Conservation (phyloP, 2,888 invertebrate genomes). For the Tetragonisca angustula region DNA sequence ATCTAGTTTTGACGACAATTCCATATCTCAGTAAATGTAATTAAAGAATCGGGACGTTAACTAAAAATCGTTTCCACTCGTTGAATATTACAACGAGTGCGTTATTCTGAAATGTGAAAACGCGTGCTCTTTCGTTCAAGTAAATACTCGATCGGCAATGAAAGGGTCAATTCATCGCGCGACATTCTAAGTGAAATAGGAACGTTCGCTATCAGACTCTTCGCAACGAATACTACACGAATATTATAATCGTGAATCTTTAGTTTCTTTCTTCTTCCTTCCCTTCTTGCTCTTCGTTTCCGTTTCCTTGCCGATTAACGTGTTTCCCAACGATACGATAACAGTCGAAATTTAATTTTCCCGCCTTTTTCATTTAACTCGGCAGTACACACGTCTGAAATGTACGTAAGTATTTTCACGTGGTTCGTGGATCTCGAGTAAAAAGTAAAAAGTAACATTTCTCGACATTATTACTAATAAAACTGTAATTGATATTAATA, state of each 20-base stretch:
- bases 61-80: neutral
- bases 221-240: conserved; percentile 10
- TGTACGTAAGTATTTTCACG: no score
- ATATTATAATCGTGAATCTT: conserved; percentile 5
- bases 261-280: conserved; percentile 17
- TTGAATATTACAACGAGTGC: neutral
- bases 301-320: conserved; percentile 11
- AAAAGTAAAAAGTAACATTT: no score
- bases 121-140: no score
- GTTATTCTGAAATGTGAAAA: neutral
- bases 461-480: no score
- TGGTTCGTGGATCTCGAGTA: no score
- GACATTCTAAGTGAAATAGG: neutral
- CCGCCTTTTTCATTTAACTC: neutral
- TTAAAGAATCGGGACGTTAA: neutral
- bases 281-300: neutral
- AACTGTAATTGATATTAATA: no score
- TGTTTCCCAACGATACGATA: conserved; percentile 15
- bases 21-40: neutral
- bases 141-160: neutral
- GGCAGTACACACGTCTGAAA: no score
- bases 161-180: neutral
- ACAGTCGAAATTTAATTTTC: conserved; percentile 3
- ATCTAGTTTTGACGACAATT: neutral
- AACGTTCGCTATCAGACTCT: neutral